Percentiles rank a stretch among this genome's conserved stretches.
Evolutionary conservation across 2,113 vertebrate species (phyloP).

Genomic region (Leptobrachium leishanense): DNA sequence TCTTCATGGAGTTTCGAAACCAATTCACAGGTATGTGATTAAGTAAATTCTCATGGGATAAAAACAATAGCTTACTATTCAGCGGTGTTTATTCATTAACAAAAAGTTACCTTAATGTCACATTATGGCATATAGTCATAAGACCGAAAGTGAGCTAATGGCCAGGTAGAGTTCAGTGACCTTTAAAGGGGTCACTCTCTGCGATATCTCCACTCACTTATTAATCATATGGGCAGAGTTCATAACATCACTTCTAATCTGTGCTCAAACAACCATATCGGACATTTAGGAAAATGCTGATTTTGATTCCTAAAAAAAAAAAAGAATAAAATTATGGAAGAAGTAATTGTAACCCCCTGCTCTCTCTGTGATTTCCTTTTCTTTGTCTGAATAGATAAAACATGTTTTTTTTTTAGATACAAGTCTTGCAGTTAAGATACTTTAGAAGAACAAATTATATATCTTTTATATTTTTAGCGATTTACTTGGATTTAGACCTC

Average conservation of each 20-base stretch:
- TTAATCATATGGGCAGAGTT: constrained; percentile 46
- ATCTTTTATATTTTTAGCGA: too few species aligned
- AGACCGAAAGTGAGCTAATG: constrained; percentile 45
- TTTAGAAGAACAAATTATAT: too few species aligned
- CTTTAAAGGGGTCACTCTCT: constrained; percentile 38
- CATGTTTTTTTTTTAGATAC: too few species aligned
- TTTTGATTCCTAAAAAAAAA: neutral
- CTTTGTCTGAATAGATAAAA: too few species aligned
- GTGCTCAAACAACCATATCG: neutral
- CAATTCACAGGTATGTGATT: constrained; percentile 17
- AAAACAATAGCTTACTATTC: constrained; percentile 47
- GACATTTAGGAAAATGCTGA: neutral
- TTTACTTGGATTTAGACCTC: too few species aligned
- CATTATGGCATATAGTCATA: constrained; percentile 31
- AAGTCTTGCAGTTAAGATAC: too few species aligned
- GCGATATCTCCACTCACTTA: constrained; percentile 45
- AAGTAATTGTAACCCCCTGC: neutral
- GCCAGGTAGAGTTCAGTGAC: constrained; percentile 49
- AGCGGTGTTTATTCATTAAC: constrained; percentile 48
- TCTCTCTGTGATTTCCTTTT: too few species aligned
- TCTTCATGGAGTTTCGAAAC: constrained; percentile 10
- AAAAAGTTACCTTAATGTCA: constrained; percentile 36
- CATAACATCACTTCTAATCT: constrained; percentile 28
- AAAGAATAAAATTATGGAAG: neutral
- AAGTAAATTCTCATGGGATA: constrained; percentile 42